Conservation (phyloP, 2,888 invertebrate species). For the Polymixis lichenea region DNA sequence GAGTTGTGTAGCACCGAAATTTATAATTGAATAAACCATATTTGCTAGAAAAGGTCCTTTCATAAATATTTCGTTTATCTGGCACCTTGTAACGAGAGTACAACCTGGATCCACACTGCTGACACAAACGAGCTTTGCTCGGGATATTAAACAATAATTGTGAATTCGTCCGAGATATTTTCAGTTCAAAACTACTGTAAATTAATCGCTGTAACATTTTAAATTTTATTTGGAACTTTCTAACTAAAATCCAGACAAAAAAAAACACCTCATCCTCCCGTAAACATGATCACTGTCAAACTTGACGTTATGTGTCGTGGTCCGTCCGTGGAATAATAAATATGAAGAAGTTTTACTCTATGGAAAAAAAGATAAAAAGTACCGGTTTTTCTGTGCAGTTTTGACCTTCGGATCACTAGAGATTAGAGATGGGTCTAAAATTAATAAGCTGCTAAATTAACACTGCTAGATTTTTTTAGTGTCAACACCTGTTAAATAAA, state of each 20-base stretch:
- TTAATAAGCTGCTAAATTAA: too few species aligned
- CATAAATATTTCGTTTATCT: constrained; percentile 80
- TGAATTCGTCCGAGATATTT: constrained; percentile 79
- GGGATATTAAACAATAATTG: constrained; percentile 76
- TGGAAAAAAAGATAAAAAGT: constrained; percentile 2
- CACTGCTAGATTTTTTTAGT: too few species aligned
- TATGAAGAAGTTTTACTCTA: not conserved
- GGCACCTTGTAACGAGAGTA: constrained; percentile 80
- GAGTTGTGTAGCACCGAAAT: constrained; percentile 81
- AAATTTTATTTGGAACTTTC: constrained; percentile 66
- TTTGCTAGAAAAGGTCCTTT: constrained; percentile 76
- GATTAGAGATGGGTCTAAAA: too few species aligned
- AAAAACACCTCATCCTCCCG: constrained; percentile 64
- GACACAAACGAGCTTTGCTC: constrained; percentile 77
- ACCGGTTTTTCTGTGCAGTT: not conserved
- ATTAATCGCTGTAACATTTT: constrained; percentile 85
- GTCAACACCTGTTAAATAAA: too few species aligned
- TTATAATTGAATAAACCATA: constrained; percentile 77
- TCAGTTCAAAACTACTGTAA: constrained; percentile 79
- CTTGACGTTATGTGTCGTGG: constrained; percentile 42
- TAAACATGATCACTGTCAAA: constrained; percentile 62
- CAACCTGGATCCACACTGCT: constrained; percentile 84
- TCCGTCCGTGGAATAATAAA: constrained; percentile 30
- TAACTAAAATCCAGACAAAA: constrained; percentile 60
- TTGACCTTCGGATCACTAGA: not conserved